A percentile compares a stretch with the other conserved stretches of the same genome.
phyloP scores from a whole-genome alignment of 2,797 vertebrate genomes.

The Apodemus agrarius region DNA sequence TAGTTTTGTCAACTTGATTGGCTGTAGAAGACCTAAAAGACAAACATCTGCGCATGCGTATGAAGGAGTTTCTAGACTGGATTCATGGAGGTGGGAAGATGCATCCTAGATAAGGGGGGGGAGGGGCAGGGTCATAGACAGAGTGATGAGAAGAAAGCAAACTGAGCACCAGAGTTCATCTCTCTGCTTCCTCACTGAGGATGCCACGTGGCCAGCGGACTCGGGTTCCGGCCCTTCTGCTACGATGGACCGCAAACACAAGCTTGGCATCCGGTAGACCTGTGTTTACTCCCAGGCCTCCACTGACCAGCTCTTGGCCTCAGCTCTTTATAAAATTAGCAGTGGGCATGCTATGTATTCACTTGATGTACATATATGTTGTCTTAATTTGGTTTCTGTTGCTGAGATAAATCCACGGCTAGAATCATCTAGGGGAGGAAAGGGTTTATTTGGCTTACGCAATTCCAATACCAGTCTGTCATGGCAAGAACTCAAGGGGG shows the following conservation, averaged over 20 bases:
- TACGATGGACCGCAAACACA: background rate
- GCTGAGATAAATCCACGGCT: background rate
- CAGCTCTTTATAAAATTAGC: conserved; percentile 7
- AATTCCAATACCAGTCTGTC: background rate
- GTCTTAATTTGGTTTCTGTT: background rate
- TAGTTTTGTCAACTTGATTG: background rate
- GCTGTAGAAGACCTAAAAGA: background rate
- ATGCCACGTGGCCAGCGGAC: too few relatives aligned
- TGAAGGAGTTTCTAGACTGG: background rate
- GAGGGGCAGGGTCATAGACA: background rate
- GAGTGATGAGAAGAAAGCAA: background rate
- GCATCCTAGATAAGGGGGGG: background rate
- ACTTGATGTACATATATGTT: background rate
- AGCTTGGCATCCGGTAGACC: background rate
- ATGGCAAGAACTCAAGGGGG: background rate
- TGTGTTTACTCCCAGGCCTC: background rate
- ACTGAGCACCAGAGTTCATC: background rate
- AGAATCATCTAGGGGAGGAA: background rate
- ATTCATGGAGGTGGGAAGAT: background rate
- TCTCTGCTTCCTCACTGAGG: background rate
- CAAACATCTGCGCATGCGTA: background rate
- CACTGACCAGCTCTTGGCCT: background rate
- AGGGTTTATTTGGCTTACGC: background rate
- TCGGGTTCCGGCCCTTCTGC: background rate
- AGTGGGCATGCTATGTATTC: background rate